A percentile compares a stretch with the other conserved stretches of the same genome.
Evolutionary conservation across 2,797 vertebrate species (phyloP).

Genomic region (Megalops cyprinoides): DNA sequence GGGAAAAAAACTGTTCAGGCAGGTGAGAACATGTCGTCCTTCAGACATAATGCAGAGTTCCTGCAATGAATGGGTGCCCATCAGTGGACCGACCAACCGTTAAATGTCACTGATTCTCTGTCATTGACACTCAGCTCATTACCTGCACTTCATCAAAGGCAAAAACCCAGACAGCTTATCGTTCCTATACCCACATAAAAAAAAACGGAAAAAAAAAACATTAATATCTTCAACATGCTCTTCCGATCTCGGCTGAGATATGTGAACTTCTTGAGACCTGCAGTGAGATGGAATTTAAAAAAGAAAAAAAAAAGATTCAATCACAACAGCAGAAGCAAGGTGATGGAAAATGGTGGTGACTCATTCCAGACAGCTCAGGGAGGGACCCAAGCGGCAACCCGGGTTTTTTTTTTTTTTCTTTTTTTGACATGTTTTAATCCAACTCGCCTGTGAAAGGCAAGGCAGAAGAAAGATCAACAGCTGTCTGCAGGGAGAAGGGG

Average conservation of each 20-base stretch:
- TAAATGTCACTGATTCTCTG: conserved; percentile 21
- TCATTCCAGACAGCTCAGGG: neutral
- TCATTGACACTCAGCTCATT: conserved; percentile 23
- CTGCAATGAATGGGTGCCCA: neutral
- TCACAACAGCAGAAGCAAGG: neutral
- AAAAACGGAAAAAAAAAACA: neutral
- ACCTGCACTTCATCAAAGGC: neutral
- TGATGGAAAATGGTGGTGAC: neutral
- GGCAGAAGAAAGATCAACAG: conserved; percentile 1
- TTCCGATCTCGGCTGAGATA: neutral
- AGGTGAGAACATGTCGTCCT: conserved; percentile 28
- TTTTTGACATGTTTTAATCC: neutral
- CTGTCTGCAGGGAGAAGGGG: neutral
- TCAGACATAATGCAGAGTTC: conserved; percentile 29
- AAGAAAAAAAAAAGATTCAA: neutral
- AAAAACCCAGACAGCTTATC: neutral
- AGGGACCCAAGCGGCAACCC: neutral
- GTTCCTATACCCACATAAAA: neutral
- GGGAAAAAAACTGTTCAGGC: conserved; percentile 30
- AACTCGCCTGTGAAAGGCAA: neutral
- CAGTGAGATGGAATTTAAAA: neutral
- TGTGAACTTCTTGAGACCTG: neutral
- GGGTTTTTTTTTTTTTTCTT: too few relatives aligned
- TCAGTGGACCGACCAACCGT: neutral
- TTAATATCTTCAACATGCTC: neutral